phyloP scores from a whole-genome alignment of 2,888 invertebrate genomes.

The Polymixis lichenea region DNA sequence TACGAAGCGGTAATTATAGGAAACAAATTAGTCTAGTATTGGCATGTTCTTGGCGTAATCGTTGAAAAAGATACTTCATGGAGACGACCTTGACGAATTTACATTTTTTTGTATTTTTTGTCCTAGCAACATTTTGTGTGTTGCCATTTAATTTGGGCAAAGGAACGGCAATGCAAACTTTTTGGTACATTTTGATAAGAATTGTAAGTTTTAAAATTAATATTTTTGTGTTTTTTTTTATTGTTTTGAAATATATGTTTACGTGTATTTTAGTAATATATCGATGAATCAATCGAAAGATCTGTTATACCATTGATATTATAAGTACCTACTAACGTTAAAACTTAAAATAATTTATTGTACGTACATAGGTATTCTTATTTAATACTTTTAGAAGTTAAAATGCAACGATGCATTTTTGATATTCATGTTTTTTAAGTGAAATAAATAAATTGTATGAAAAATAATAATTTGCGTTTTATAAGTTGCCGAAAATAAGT shows the following conservation, averaged over 20 bases:
- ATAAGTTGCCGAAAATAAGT: too few relatives aligned
- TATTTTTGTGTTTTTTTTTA: conserved; percentile 52
- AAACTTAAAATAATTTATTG: conserved; percentile 80
- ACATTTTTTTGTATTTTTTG: conserved; percentile 33
- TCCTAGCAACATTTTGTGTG: conserved; percentile 37
- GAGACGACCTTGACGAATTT: conserved; percentile 45
- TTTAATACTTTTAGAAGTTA: conserved; percentile 56
- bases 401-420: conserved; percentile 66
- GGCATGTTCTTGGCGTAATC: conserved; percentile 32
- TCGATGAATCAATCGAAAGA: conserved; percentile 70
- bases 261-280: conserved; percentile 59
- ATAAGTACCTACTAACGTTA: conserved; percentile 76
- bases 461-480: conserved; percentile 36
- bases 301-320: conserved; percentile 86
- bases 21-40: conserved; percentile 57
- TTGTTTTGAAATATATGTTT: conserved; percentile 58
- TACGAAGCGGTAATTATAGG: conserved; percentile 60
- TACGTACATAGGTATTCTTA: conserved; percentile 68
- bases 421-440: conserved; percentile 76
- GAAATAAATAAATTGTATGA: conserved; percentile 65
- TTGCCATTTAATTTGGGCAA: conserved; percentile 33
- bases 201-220: conserved; percentile 34
- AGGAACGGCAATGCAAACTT: conserved; percentile 34
- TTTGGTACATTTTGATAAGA: conserved; percentile 40
- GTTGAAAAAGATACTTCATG: conserved; percentile 29